Evolutionary conservation across 2,888 invertebrate species (phyloP), one percentile per base, ranked within the genome.

Genomic region (Imbricaverruca yamaguchii): DNA sequence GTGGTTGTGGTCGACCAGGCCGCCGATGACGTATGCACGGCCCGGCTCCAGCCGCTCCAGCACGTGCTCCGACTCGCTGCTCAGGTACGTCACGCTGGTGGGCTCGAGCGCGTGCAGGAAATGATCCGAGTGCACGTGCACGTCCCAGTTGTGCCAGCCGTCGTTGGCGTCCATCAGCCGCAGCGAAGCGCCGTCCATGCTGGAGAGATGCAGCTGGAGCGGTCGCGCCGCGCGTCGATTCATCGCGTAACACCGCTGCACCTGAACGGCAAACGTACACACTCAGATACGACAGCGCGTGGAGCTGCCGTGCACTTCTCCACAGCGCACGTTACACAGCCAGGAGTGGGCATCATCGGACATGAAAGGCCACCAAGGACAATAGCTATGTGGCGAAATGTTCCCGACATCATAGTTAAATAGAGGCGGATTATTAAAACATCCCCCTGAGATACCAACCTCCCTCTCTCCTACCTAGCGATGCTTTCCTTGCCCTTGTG

Each of bases 1-100:
- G 85, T 93, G 91, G 88, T 99, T 99, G 87, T 99, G 98, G 89
- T 99, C 99, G 0, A 99, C 97, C 78, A 99, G 89, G 56, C 98
- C 99, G 69, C 99, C 99, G 87, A 99, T 98, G 80, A 99, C 92
- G 86, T 98, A 99, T 79, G 92, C 91, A 86, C 93, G 93, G 83
- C 92, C 90, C 53, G 93, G 91, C 84, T 94, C 92, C 85, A 97
- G 89, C 82, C 91, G 90, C 7, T 86, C 84, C 84, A 98, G 90
- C 11, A 95, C 88, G 89, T 95, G 95, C 80, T 94, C 93, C 21
- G 98, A 98, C 87, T 99, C 98, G 87, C 97, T 96, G 9, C 94
- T 93, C 84, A 99, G 89, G 88, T 98, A 99, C 1, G 98, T 91
- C 81, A 98, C 88, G 84, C 93, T 91, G 4, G 93, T 91, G 86